Percentiles rank a stretch among this genome's conserved stretches.
Conservation (phyloP, 1,140 invertebrate genomes). For the Idris sp. region DNA sequence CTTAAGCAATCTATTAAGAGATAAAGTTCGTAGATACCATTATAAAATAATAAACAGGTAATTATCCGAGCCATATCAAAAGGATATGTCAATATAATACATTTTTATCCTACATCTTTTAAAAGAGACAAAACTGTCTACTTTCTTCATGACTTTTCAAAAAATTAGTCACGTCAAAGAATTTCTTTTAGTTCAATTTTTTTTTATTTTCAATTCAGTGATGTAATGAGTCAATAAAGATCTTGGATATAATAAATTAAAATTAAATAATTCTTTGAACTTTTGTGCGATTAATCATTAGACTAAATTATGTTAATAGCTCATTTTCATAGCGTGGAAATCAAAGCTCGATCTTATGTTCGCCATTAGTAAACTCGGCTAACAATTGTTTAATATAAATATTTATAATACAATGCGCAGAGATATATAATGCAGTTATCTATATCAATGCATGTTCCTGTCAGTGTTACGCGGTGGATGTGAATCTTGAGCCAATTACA, state of each 20-base stretch:
- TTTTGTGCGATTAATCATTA: constrained; percentile 9
- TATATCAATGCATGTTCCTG: constrained; percentile 41
- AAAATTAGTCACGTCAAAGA: too few species aligned
- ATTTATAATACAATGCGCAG: constrained; percentile 37
- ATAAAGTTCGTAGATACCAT: too few species aligned
- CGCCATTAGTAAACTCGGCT: constrained; percentile 37
- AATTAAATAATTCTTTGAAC: constrained; percentile 40
- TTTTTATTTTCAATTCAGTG: too few species aligned
- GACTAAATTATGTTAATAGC: constrained; percentile 39
- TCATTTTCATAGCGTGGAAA: constrained; percentile 1
- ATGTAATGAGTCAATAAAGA: constrained; percentile 16
- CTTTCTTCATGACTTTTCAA: too few species aligned
- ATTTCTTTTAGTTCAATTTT: too few species aligned
- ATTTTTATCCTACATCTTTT: too few species aligned
- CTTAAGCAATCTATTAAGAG: too few species aligned
- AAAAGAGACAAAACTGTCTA: too few species aligned
- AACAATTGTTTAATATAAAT: constrained; percentile 30
- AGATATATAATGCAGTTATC: constrained; percentile 48
- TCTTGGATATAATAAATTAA: constrained; percentile 15
- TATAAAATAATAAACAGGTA: too few species aligned
- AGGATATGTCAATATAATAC: too few species aligned
- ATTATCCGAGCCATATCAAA: too few species aligned
- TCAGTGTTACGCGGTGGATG: constrained; percentile 45
- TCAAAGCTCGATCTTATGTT: constrained; percentile 35
- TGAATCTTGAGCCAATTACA: constrained; percentile 58